Evolutionary conservation across 2,113 vertebrate genomes (phyloP), one percentile per base, ranked within the genome.

Genomic region (Campylomormyrus tamandua): DNA sequence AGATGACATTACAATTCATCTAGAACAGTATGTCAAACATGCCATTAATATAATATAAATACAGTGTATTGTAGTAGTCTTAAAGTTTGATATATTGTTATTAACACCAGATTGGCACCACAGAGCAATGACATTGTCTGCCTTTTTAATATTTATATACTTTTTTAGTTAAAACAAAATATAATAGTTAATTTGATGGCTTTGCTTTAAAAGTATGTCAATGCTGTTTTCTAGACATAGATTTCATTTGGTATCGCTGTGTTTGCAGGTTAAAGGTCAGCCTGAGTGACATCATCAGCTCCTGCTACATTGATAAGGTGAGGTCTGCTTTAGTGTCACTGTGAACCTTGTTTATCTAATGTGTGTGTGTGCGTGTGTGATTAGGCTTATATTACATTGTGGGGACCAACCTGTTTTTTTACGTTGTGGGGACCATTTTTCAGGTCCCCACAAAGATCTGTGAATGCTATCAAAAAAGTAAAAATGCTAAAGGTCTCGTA

Each of bases 251-350:
- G 24, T 48, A 84, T 84, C 45, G 48, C 83, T 84, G 42, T 89
- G 13, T 88, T 62, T 88, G 1, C 90, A 98, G 98, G 93, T 94
- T 97, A 94, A 98, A 97, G 94, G 94, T 98, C 90, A 94, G 93
- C 35, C 94, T 98, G 83, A 96, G 94, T 89, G 91, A 95, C 10
- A 96, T 98, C 90, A 96, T 98, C 39, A 95, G 93, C 87, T 96
- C 94, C 77, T 96, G 96, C 91, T 95, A 96, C 91, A 94, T 95
- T 19, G 97, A 98, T 88, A 96, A 97, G 97, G 98, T 98, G 90
- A 93, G 95, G 52, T 13, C 6, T 42, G 45, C 48, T 70, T 83
- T 46, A 31, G 42, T 49, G 19, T 53, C 31, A 27, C 5, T 19
- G 45, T 49, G 24, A 74, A 50, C 5, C 10, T 48, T 17, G n/a